Conservation (phyloP, 1,140 invertebrate species). For the Apocrypta bakeri region DNA sequence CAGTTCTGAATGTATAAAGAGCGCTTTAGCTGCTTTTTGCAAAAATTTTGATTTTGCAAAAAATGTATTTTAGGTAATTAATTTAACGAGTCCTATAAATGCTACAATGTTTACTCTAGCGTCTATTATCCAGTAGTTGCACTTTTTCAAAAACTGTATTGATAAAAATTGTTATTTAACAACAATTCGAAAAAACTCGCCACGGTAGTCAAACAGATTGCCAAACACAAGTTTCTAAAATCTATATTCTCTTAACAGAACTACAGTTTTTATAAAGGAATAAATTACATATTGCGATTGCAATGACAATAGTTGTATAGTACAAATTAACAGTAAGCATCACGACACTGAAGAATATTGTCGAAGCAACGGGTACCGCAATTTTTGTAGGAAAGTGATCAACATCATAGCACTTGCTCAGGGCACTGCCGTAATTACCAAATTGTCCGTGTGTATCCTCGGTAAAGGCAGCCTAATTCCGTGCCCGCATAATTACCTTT, state of each 20-base stretch:
- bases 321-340: too few species aligned
- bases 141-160: background rate
- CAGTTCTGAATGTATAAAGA: background rate
- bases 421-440: constrained; percentile 42
- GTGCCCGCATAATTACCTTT: constrained; percentile 46
- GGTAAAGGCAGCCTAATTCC: constrained; percentile 27
- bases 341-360: too few species aligned
- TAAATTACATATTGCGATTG: too few species aligned
- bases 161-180: background rate
- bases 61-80: background rate
- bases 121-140: background rate
- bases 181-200: too few species aligned
- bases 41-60: background rate
- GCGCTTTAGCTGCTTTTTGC: background rate
- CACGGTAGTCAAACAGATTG: too few species aligned
- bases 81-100: background rate
- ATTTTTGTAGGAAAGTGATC: constrained; percentile 31
- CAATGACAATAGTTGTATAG: too few species aligned
- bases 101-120: background rate
- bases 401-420: constrained; percentile 35
- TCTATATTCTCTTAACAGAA: background rate
- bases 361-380: too few species aligned
- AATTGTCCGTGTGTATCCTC: constrained; percentile 38
- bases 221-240: background rate
- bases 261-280: too few species aligned